Conservation (phyloP, 2,888 invertebrate genomes). For the Melinaea menophilus region DNA sequence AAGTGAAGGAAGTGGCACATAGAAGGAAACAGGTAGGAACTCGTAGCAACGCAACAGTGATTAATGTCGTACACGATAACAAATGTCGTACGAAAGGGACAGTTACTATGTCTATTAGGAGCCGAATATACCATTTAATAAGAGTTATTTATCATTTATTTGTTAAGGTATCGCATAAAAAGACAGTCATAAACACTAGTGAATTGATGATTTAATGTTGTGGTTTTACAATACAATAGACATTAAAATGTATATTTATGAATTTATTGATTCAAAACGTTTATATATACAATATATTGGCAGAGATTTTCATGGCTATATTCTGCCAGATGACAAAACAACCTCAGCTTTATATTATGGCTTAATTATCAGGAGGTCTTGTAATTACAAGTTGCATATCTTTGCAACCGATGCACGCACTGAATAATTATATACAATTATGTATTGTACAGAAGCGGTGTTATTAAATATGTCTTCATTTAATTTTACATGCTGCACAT, state of each 20-base stretch:
- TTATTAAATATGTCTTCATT: constrained; percentile 6
- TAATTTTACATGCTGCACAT: background rate
- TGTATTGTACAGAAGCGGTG: background rate
- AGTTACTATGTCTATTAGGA: constrained; percentile 24
- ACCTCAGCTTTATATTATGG: background rate
- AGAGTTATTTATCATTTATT: background rate
- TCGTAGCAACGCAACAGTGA: constrained; percentile 48
- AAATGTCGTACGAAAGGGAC: constrained; percentile 44
- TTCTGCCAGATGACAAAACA: constrained; percentile 1
- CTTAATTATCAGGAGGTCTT: background rate
- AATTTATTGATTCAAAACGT: no score
- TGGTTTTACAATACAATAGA: no score
- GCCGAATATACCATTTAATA: constrained; percentile 6
- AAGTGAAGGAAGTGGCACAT: constrained; percentile 26
- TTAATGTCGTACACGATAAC: constrained; percentile 60
- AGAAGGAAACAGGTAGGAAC: constrained; percentile 40
- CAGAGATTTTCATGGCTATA: background rate
- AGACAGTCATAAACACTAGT: background rate
- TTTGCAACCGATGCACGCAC: constrained; percentile 2
- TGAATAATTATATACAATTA: constrained; percentile 7
- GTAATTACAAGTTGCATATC: constrained; percentile 1
- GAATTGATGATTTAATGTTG: no score
- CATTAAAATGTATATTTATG: no score
- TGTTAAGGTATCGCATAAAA: background rate
- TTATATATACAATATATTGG: background rate